Evolutionary conservation across 1,140 invertebrate genomes (phyloP), one percentile per base, ranked within the genome.

Genomic region (Akabosia matsudoensis): DNA sequence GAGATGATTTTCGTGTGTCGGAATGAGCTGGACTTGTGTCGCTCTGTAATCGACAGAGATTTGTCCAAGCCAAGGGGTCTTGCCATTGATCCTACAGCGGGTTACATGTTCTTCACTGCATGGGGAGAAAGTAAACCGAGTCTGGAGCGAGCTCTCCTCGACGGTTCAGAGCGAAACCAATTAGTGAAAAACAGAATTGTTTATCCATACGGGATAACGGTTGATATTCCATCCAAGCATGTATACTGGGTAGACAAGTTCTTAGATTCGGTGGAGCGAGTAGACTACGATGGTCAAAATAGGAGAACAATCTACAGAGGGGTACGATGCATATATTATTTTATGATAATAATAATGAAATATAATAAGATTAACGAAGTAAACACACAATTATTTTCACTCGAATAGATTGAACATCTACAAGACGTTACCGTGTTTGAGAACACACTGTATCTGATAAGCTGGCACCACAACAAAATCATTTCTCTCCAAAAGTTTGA

Each of bases 241-340:
- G 86, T 95, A 16, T 94, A 93, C 84, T 94, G 91, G 91, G 89
- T 91, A 45, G 92, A 93, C 84, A 88, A 88, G 16, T 92, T 92
- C 84, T 86, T 92, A 76, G 91, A 92, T 84, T 90, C 88, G 82
- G 88, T 92, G 16, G 91, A 92, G 83, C 84, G 89, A 64, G 88
- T 90, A 2, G 88, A 91, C 85, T 92, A 92, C 83, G 87, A 90
- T 82, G 91, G 91, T 24, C 83, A 84, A 0, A 88, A 90, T 80
- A 85, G 91, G 61, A 88, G 86, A 84, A 91, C 90, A 0, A 85
- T 93, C 24, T 87, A 88, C 52, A 88, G 88, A 84, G 88, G 87
- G 56, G 79, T 81, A 77, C 22, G 71, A 64, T 18, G 4, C 2
- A 45, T 34, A 74, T 28, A 75, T 74, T 26, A 37, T 28, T 22